Percentiles rank a stretch among this genome's conserved stretches.
These are phyloP conservation scores for Labeo calbasu DNA, from an alignment of 2,797 vertebrate species.

Conservation along the genomic window DNA sequence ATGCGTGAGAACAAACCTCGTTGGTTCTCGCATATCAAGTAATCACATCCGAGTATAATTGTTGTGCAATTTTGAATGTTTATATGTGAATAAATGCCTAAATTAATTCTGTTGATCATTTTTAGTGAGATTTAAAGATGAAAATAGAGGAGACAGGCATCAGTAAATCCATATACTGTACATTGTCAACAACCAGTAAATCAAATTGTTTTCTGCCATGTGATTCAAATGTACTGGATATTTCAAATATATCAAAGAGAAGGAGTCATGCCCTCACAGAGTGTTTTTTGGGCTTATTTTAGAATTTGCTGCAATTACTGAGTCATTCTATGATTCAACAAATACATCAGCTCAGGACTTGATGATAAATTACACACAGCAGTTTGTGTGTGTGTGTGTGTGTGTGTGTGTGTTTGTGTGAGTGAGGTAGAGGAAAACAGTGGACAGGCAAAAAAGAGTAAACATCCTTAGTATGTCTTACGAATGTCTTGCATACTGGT, in stretches of 20 bases:
- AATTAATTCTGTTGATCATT: not conserved
- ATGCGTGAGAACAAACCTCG: not conserved
- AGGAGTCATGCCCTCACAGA: not conserved
- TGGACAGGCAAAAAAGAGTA: not conserved
- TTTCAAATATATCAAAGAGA: not conserved
- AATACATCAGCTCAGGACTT: not conserved
- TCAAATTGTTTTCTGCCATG: not conserved
- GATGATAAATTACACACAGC: not conserved
- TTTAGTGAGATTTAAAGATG: not conserved
- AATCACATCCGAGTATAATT: not conserved
- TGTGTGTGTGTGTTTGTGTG: not conserved
- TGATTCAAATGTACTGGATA: not conserved
- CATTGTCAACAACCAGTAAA: not conserved
- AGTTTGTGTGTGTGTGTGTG: not conserved
- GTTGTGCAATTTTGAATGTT: too few species aligned
- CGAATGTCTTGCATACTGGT: not conserved
- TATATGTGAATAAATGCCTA: not conserved
- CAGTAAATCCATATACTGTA: not conserved
- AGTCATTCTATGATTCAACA: not conserved
- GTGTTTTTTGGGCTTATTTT: not conserved
- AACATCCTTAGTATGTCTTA: not conserved
- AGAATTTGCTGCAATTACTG: not conserved
- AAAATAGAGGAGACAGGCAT: not conserved
- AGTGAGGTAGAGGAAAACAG: conserved; percentile 45
- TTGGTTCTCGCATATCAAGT: not conserved